Conservation (phyloP, 2,113 vertebrate genomes). For the Arizona elegans region DNA sequence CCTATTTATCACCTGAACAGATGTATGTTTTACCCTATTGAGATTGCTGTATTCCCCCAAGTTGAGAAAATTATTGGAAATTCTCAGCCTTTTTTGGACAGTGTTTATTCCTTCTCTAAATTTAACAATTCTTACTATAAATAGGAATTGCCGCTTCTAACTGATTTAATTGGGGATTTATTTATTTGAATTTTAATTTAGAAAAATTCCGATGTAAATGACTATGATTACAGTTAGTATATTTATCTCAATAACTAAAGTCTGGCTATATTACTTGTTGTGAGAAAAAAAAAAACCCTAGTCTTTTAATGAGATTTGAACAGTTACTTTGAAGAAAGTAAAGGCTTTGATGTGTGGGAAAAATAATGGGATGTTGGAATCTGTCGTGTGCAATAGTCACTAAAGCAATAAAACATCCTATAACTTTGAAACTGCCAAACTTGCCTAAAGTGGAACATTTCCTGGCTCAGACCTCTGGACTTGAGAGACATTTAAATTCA, state of each 20-base stretch:
- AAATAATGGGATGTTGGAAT: background rate
- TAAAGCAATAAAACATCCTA: background rate
- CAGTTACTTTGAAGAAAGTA: background rate
- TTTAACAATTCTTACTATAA: background rate
- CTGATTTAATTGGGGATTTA: background rate
- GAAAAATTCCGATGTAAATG: background rate
- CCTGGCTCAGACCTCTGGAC: background rate
- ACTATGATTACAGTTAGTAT: background rate
- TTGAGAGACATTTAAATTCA: background rate
- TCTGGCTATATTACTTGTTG: background rate
- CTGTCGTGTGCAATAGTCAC: background rate
- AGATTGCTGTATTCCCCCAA: background rate
- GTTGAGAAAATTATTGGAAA: background rate
- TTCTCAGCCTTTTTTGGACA: background rate
- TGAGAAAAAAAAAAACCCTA: background rate
- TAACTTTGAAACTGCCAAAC: background rate
- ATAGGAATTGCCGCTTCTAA: background rate
- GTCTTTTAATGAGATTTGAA: background rate
- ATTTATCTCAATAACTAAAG: background rate
- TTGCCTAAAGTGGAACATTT: background rate
- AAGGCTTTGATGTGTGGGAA: background rate
- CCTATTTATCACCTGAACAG: background rate
- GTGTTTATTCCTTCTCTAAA: background rate
- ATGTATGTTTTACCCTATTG: accelerated
- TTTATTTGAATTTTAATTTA: background rate